Evolutionary conservation across 2,113 vertebrate genomes (phyloP).

Genomic region (Brachyistius frenatus): DNA sequence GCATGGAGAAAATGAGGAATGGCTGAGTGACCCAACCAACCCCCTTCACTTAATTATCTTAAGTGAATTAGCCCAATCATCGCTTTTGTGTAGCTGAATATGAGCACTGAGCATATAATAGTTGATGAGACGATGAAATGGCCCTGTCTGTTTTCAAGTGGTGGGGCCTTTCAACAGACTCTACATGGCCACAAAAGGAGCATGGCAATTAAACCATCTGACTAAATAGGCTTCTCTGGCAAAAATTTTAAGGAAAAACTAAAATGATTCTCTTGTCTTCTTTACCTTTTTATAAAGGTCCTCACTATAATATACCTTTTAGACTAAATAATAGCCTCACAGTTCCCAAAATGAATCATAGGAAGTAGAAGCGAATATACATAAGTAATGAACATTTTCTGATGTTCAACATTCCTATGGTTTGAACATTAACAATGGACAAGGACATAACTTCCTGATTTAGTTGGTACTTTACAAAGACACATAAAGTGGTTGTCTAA

Average conservation of each 20-base stretch:
- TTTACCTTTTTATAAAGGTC: background rate
- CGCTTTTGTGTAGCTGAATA: conserved; percentile 35
- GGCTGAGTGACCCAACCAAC: conserved; percentile 60
- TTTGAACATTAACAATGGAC: background rate
- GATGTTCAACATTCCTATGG: background rate
- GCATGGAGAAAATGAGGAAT: conserved; percentile 14
- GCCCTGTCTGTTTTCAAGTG: conserved; percentile 64
- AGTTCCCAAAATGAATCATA: conserved; percentile 14
- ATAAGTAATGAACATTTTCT: background rate
- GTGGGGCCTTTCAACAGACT: conserved; percentile 34
- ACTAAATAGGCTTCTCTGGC: conserved; percentile 16
- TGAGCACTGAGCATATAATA: conserved; percentile 47
- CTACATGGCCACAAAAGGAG: conserved; percentile 28
- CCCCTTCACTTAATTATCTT: conserved; percentile 60
- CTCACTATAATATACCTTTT: background rate
- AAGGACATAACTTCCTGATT: background rate
- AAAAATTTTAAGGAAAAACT: conserved; percentile 5
- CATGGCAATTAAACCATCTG: conserved; percentile 42
- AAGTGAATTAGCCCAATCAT: conserved; percentile 64
- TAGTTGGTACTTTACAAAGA: background rate
- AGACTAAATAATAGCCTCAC: background rate
- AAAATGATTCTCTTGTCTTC: background rate
- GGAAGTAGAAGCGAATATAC: background rate
- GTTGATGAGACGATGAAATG: conserved; percentile 62
- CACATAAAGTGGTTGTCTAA: background rate